Conservation (phyloP, 2,888 invertebrate species). For the Leptopilina syphax region DNA sequence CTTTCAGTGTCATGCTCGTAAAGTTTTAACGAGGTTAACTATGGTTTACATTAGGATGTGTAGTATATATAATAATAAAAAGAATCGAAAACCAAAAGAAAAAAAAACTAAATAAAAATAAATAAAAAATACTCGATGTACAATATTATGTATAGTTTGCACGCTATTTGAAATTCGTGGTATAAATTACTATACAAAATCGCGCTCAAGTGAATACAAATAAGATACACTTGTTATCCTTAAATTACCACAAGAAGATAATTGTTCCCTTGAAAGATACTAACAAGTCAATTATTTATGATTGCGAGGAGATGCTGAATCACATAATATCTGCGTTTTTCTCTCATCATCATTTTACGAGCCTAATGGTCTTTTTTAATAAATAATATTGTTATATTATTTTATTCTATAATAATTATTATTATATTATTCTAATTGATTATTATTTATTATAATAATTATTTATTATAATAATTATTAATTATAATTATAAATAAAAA, state of each 20-base stretch:
- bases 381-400: too few relatives aligned
- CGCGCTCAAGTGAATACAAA: conserved; percentile 33
- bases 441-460: too few relatives aligned
- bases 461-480: too few relatives aligned
- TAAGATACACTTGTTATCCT: not conserved
- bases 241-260: conserved; percentile 29
- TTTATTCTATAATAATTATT: too few relatives aligned
- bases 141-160: conserved; percentile 3
- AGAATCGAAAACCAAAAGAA: too few relatives aligned
- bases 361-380: not conserved
- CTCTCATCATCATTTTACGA: too few relatives aligned
- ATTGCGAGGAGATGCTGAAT: not conserved
- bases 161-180: conserved; percentile 10
- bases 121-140: not conserved
- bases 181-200: conserved; percentile 33
- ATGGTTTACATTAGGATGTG: not conserved
- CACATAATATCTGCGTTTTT: not conserved
- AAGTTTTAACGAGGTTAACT: conserved; percentile 28
- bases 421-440: too few relatives aligned
- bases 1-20: conserved; percentile 26
- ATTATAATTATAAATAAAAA: too few relatives aligned
- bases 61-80: too few relatives aligned
- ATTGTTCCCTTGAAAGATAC: conserved; percentile 1
- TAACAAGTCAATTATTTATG: conserved; percentile 6
- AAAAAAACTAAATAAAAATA: not conserved